Evolutionary conservation across 2,113 vertebrate genomes (phyloP), one percentile per base, ranked within the genome.

Genomic region (Pelusios castaneus): DNA sequence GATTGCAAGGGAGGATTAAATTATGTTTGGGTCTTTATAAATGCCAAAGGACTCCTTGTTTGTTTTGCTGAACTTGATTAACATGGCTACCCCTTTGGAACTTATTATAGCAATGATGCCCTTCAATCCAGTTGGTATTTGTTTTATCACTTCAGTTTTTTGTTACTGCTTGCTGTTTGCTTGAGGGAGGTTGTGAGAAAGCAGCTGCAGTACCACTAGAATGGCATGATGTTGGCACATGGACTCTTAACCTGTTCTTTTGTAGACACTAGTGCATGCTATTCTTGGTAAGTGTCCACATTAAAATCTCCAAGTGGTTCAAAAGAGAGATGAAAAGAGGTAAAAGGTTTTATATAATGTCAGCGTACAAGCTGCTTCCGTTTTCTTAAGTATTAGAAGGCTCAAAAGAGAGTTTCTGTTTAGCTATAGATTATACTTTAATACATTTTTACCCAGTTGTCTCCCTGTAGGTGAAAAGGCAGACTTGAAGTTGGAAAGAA

Each of bases 51-150:
- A n/a, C n/a, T n/a, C n/a, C n/a, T n/a, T 4, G 7, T 76, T 76
- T 76, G 25, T 12, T 76, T 76, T 45, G 73, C n/a, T n/a, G n/a
- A n/a, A n/a, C n/a, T n/a, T n/a, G n/a, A n/a, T n/a, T n/a, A n/a
- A n/a, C n/a, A n/a, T n/a, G n/a, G n/a, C n/a, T n/a, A n/a, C n/a
- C n/a, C n/a, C n/a, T n/a, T n/a, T n/a, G n/a, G n/a, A n/a, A n/a
- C n/a, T 24, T 31, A 52, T 60, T 47, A 0, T 0, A 0, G 1
- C 47, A 51, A 54, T 83, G 25, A 0, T 82, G 55, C 56, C 63
- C 52, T 70, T 78, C 51, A 85, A 25, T 6, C 29, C 49, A 12
- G 6, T 4, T 75, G 31, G 12, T 85, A 12, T 58, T 89, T 17
- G 0, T 17, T 88, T 45, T 47, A 51, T 76, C 27, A 9, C 47